Conservation (phyloP, 64 coral and sea anemone species). For the Montipora cactus region DNA sequence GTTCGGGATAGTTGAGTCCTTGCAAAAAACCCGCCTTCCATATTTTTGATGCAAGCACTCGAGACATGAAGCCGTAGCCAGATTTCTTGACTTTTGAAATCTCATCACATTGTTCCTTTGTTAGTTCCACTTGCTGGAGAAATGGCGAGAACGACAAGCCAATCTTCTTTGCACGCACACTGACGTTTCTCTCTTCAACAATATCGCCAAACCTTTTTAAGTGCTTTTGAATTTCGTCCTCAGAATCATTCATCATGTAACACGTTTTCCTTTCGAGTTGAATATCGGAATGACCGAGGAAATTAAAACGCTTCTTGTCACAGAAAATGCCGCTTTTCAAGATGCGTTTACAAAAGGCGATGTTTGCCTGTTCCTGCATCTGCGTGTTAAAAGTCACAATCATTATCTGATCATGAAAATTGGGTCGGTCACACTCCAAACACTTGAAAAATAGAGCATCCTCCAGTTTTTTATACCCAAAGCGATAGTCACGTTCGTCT, state of each 20-base stretch:
- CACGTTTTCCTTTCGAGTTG: conserved; percentile 85
- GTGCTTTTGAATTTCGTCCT: conserved; percentile 73
- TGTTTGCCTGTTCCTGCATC: neutral
- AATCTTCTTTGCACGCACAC: conserved; percentile 70
- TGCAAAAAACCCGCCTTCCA: neutral
- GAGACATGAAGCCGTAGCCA: conserved; percentile 60
- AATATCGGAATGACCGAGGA: conserved; percentile 81
- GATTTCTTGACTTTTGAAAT: too few species aligned
- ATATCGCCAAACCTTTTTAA: conserved; percentile 72
- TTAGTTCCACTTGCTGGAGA: too few species aligned
- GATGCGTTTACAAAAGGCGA: neutral
- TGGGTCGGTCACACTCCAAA: neutral
- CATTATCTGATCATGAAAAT: neutral
- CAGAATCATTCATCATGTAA: conserved; percentile 60
- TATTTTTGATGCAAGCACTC: conserved; percentile 40
- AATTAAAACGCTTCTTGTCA: conserved; percentile 50
- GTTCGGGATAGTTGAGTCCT: conserved; percentile 1
- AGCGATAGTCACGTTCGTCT: neutral
- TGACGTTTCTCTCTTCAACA: conserved; percentile 61
- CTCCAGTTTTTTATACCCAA: neutral
- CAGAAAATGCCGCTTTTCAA: conserved; percentile 67
- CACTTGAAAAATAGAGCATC: neutral
- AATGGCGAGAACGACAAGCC: neutral
- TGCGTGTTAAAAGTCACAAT: neutral
- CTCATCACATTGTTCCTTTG: too few species aligned